Percentiles rank a stretch among this genome's conserved stretches.
Conservation (phyloP, 92 coral and sea anemone species). For the Epizoanthus illoricatus region DNA sequence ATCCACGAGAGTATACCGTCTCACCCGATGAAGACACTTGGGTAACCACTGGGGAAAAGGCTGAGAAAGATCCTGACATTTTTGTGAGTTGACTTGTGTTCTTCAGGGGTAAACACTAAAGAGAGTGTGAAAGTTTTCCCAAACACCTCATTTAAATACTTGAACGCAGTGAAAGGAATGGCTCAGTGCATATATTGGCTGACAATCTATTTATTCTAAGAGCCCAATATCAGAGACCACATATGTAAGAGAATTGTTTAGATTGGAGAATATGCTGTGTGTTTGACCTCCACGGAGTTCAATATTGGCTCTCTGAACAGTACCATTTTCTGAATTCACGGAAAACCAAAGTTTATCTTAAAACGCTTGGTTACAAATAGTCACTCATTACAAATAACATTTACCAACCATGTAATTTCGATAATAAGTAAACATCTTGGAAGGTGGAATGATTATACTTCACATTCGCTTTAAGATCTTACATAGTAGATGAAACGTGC, state of each 20-base stretch:
- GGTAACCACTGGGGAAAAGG: slow-evolving; percentile 23
- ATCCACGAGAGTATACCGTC: slow-evolving; percentile 4
- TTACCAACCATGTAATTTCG: background rate
- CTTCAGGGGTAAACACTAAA: slow-evolving; percentile 29
- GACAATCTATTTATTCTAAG: slow-evolving; percentile 31
- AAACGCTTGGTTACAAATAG: background rate
- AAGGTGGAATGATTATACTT: too few relatives aligned
- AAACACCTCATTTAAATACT: slow-evolving; percentile 42
- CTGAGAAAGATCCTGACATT: slow-evolving; percentile 23
- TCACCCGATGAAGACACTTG: slow-evolving; percentile 11
- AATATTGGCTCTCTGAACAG: slow-evolving; percentile 15
- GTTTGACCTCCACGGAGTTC: slow-evolving; percentile 24
- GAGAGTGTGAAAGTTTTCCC: slow-evolving; percentile 13
- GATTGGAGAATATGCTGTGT: slow-evolving; percentile 21
- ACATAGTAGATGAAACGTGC: slow-evolving; percentile 6
- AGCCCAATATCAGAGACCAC: slow-evolving; percentile 27
- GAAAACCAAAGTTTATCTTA: slow-evolving; percentile 10
- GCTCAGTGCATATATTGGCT: too few relatives aligned
- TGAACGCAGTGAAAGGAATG: background rate
- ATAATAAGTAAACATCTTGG: background rate
- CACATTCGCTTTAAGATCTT: too few relatives aligned
- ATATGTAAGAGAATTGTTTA: slow-evolving; percentile 35
- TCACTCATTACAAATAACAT: slow-evolving; percentile 4
- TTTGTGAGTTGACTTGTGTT: background rate
- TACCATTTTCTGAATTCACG: slow-evolving; percentile 16